Percentiles rank a stretch among this genome's conserved stretches.
Evolutionary conservation across 92 coral and sea anemone species (phyloP).

Genomic region (Paragorgia papillata): DNA sequence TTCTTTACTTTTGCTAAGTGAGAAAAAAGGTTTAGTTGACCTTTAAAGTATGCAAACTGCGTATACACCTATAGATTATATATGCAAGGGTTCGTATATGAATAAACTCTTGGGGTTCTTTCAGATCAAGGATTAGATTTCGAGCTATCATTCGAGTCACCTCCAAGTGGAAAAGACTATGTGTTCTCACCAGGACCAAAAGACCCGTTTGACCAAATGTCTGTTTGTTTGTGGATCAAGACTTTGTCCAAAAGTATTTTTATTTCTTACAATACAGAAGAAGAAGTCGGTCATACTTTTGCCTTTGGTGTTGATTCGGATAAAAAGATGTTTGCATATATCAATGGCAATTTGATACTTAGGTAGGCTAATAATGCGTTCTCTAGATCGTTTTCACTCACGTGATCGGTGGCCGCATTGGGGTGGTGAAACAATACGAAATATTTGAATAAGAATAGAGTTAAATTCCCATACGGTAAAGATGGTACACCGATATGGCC

Average conservation of each 20-base stretch:
- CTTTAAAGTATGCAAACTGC: too few species aligned
- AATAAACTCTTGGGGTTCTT: too few species aligned
- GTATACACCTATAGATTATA: too few species aligned
- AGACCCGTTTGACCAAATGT: neutral
- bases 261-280: conserved; percentile 13
- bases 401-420: too few species aligned
- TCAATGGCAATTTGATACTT: neutral
- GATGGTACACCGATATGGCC: too few species aligned
- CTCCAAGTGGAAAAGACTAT: neutral
- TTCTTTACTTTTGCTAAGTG: too few species aligned
- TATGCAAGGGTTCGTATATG: too few species aligned
- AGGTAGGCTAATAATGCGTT: neutral
- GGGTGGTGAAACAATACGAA: too few species aligned
- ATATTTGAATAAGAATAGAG: too few species aligned
- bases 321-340: neutral
- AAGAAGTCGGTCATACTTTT: neutral
- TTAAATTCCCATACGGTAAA: too few species aligned
- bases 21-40: too few species aligned
- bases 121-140: conserved; percentile 13
- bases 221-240: conserved; percentile 11
- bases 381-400: too few species aligned
- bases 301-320: conserved; percentile 7
- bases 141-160: neutral
- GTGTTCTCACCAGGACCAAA: conserved; percentile 4
- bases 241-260: neutral